These are phyloP conservation scores for Spodoptera litura DNA, from an alignment of 1,140 invertebrate genomes.

Conservation along the genomic window DNA sequence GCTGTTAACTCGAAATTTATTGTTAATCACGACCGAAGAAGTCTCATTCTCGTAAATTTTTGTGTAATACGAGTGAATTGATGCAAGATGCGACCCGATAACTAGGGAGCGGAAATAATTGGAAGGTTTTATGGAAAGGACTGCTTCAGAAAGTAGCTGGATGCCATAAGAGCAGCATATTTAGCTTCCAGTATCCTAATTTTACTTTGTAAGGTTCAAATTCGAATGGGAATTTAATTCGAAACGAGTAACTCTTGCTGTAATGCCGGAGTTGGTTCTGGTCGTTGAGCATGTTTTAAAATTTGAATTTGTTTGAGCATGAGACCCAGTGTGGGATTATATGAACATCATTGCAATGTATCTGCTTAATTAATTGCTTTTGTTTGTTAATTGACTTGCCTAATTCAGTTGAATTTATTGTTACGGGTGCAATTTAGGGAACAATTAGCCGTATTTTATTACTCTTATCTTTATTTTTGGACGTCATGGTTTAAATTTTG, in stretches of 20 bases:
- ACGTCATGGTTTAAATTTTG: conserved; percentile 9
- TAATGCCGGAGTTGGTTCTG: conserved; percentile 58
- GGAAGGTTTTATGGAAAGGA: conserved; percentile 67
- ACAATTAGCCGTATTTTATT: conserved; percentile 37
- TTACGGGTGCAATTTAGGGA: conserved; percentile 26
- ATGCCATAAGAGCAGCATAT: conserved; percentile 38
- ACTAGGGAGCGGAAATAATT: conserved; percentile 72
- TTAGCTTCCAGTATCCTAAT: conserved; percentile 40
- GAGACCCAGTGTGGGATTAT: conserved; percentile 44
- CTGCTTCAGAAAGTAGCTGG: conserved; percentile 47
- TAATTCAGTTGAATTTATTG: conserved; percentile 47
- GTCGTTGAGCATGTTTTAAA: conserved; percentile 60
- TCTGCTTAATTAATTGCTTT: conserved; percentile 55
- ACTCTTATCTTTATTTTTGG: conserved; percentile 25
- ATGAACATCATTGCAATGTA: conserved; percentile 50
- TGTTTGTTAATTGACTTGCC: conserved; percentile 51
- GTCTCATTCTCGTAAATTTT: conserved; percentile 78
- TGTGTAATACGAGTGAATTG: conserved; percentile 78
- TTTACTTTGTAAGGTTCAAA: conserved; percentile 46
- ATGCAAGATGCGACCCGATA: conserved; percentile 71
- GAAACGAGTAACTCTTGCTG: conserved; percentile 37
- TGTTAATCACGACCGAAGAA: conserved; percentile 72
- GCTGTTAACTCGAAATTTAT: conserved; percentile 80
- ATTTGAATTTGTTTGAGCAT: conserved; percentile 57
- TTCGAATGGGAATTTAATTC: conserved; percentile 50